Percentiles rank a stretch among this genome's conserved stretches.
Evolutionary conservation across 2,113 vertebrate genomes (phyloP).

Genomic region (Lonchura striata): DNA sequence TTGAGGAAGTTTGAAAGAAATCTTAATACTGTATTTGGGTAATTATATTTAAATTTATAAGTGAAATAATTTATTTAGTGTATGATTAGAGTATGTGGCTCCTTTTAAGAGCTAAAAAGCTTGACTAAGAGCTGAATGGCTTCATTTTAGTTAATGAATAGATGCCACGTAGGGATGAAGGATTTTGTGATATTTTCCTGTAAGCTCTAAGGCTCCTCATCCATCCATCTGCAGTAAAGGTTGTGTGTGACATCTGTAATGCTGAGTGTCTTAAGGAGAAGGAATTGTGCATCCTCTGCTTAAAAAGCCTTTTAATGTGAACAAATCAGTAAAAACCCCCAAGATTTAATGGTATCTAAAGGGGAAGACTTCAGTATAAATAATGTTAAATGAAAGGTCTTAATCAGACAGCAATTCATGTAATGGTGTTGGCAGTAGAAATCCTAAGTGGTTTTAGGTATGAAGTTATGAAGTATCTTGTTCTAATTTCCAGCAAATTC

Average conservation of each 20-base stretch:
- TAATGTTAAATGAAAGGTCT: not conserved
- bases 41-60: not conserved
- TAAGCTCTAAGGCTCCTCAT: not conserved
- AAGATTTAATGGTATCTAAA: not conserved
- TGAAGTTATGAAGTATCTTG: not conserved
- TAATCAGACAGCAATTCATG: not conserved
- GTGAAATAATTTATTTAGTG: not conserved
- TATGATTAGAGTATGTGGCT: not conserved
- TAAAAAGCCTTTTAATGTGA: not conserved
- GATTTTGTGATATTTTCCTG: not conserved
- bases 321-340: not conserved
- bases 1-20: not conserved
- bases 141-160: not conserved
- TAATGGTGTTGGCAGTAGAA: not conserved
- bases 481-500: slow-evolving; percentile 78
- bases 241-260: not conserved
- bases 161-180: not conserved
- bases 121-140: not conserved
- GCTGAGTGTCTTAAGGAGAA: not conserved
- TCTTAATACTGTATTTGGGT: not conserved
- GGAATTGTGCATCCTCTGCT: not conserved
- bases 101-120: not conserved
- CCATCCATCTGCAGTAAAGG: not conserved
- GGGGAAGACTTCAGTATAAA: not conserved
- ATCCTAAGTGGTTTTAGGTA: not conserved